phyloP scores from a whole-genome alignment of 2,888 invertebrate species.

The Nephrocerus scutellatus region DNA sequence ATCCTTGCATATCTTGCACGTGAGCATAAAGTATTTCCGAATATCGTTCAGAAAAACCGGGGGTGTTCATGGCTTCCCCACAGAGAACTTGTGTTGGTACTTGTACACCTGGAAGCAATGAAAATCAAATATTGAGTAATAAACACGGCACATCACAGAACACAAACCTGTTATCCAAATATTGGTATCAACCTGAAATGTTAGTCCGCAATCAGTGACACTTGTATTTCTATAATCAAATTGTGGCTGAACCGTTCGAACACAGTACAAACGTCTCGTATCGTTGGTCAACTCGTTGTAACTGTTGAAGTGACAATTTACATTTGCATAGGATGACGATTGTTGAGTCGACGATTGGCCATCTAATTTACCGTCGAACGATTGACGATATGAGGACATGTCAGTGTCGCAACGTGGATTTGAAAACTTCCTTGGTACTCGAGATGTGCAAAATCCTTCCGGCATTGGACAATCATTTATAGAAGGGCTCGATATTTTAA shows the following conservation, averaged over 20 bases:
- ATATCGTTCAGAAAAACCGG: conserved; percentile 51
- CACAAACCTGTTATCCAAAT: conserved; percentile 62
- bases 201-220: conserved; percentile 69
- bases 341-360: conserved; percentile 15
- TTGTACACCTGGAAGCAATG: conserved; percentile 50
- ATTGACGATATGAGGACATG: conserved; percentile 32
- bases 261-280: conserved; percentile 60
- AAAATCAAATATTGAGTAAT: not conserved
- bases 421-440: conserved; percentile 37
- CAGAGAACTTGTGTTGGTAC: conserved; percentile 65
- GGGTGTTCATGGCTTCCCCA: conserved; percentile 43
- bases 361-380: too few species aligned
- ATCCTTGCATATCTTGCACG: conserved; percentile 71
- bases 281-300: conserved; percentile 39
- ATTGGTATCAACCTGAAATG: conserved; percentile 74
- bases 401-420: conserved; percentile 41
- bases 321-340: conserved; percentile 13
- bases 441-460: conserved; percentile 59
- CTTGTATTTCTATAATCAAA: conserved; percentile 69
- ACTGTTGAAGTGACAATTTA: conserved; percentile 14
- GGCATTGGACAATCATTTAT: conserved; percentile 66
- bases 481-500: conserved; percentile 70
- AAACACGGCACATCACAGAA: too few species aligned
- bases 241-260: conserved; percentile 58
- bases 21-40: conserved; percentile 76